Conservation (phyloP, 1,140 invertebrate species). For the Odontomachus brunneus region DNA sequence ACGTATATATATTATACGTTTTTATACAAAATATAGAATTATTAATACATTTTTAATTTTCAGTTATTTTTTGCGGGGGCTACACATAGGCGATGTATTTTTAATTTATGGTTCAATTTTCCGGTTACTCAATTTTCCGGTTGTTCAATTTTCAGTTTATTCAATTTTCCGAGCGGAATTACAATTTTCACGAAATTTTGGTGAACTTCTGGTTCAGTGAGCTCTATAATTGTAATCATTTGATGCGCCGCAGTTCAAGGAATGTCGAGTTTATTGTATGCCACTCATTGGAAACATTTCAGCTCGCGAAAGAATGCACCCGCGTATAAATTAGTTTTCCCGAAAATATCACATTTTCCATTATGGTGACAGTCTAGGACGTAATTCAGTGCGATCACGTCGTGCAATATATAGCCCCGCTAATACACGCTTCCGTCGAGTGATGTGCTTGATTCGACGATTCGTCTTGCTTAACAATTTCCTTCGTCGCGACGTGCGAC, state of each 20-base stretch:
- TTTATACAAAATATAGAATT: too few species aligned
- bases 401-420: neutral
- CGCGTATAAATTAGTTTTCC: conserved; percentile 1
- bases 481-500: conserved; percentile 18
- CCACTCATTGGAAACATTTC: neutral
- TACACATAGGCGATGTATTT: too few species aligned
- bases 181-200: neutral
- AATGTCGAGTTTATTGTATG: neutral
- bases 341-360: neutral
- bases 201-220: neutral
- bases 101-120: too few species aligned
- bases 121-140: too few species aligned
- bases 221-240: neutral
- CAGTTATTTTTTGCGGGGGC: too few species aligned
- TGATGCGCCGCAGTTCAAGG: neutral
- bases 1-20: too few species aligned
- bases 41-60: too few species aligned
- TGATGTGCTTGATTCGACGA: conserved; percentile 40
- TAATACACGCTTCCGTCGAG: conserved; percentile 33
- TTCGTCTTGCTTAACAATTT: conserved; percentile 48
- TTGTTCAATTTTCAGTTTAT: too few species aligned
- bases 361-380: neutral
- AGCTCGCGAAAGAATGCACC: neutral
- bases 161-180: too few species aligned
- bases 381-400: neutral